Conservation (phyloP, 2,888 invertebrate species). For the Nomada fabriciana region DNA sequence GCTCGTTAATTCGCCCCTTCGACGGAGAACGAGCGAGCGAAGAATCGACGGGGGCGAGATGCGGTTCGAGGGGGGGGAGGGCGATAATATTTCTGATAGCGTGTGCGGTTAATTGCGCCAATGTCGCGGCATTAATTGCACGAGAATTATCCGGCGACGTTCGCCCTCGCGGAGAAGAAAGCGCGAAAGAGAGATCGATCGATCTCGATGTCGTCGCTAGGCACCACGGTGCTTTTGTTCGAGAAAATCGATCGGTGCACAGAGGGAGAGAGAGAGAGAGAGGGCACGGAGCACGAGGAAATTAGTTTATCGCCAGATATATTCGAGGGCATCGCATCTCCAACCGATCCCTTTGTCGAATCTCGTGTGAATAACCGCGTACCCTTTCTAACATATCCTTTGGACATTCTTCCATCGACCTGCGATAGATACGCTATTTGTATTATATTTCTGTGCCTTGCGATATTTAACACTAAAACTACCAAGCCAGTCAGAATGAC, state of each 20-base stretch:
- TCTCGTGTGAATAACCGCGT: conserved; percentile 30
- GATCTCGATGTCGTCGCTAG: conserved; percentile 47
- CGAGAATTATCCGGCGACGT: conserved; percentile 44
- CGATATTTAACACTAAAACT: too few species aligned
- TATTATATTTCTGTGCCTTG: too few species aligned
- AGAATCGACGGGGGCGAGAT: conserved; percentile 31
- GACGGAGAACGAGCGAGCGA: conserved; percentile 7
- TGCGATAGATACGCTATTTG: too few species aligned
- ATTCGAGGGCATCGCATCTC: conserved; percentile 54
- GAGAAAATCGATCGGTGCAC: too few species aligned
- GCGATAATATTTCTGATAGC: conserved; percentile 54
- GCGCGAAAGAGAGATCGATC: conserved; percentile 41
- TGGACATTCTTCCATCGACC: too few species aligned
- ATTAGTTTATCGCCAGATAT: conserved; percentile 75
- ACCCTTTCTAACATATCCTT: too few species aligned
- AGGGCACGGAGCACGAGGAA: conserved; percentile 48
- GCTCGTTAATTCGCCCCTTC: conserved; percentile 64
- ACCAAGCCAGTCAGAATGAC: too few species aligned
- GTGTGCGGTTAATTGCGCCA: conserved; percentile 55
- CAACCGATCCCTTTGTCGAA: conserved; percentile 71
- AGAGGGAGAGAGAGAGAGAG: conserved; percentile 1
- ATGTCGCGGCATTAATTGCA: conserved; percentile 60
- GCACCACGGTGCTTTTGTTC: conserved; percentile 49
- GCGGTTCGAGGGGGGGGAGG: neutral
- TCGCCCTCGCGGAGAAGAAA: conserved; percentile 18